phyloP scores from a whole-genome alignment of 2,797 vertebrate genomes.

The Halcyon chelicuti region DNA sequence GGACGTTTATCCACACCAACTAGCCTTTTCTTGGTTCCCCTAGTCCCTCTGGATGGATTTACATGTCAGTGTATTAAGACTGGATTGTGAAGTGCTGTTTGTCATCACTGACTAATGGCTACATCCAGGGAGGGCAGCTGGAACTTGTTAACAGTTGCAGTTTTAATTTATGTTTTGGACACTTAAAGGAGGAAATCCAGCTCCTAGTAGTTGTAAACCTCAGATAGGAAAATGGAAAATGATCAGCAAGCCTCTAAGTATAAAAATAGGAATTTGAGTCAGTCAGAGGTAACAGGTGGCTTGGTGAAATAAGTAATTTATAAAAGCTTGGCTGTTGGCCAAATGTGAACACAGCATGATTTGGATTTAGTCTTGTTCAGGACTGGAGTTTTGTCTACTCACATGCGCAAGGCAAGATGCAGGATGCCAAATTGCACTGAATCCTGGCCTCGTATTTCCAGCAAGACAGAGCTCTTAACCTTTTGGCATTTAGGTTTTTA shows the following conservation, averaged over 20 bases:
- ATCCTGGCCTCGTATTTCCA: background rate
- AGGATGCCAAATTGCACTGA: background rate
- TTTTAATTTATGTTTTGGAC: background rate
- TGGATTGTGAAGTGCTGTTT: background rate
- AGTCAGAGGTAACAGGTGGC: background rate
- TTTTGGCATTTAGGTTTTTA: background rate
- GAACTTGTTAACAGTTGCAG: background rate
- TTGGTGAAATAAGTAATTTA: constrained; percentile 34
- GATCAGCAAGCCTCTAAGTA: background rate
- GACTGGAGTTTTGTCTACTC: background rate
- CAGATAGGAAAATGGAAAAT: background rate
- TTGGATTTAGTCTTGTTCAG: constrained; percentile 13
- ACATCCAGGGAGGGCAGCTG: background rate
- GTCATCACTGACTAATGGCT: background rate
- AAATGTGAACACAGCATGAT: background rate
- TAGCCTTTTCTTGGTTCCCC: background rate
- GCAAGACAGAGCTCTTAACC: background rate
- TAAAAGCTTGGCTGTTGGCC: constrained; percentile 14
- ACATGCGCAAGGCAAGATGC: background rate
- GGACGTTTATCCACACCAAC: background rate
- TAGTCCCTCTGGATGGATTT: background rate
- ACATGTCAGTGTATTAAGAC: background rate
- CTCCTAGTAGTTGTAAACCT: background rate
- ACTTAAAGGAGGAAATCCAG: background rate
- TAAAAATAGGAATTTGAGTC: constrained; percentile 12